A percentile compares a stretch with the other conserved stretches of the same genome.
Conservation (phyloP, 2,113 vertebrate species). For the Phrynocephalus versicolor region DNA sequence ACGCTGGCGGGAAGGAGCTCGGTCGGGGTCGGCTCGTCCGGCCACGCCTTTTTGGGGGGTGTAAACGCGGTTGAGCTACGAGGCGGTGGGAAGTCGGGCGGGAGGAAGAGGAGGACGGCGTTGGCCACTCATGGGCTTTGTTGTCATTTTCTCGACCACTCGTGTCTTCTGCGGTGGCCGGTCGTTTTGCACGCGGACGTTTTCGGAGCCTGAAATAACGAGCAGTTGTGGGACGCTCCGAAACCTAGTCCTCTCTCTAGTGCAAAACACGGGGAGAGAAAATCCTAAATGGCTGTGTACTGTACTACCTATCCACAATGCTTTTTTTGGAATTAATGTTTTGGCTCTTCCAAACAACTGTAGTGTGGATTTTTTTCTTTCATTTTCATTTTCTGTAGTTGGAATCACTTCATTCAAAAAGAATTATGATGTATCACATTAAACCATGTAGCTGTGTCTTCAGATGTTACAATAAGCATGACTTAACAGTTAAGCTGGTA, state of each 20-base stretch:
- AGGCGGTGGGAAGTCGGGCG: not conserved
- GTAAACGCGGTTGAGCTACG: too few relatives aligned
- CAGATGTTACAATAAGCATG: not conserved
- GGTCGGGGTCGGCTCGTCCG: not conserved
- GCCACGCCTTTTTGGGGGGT: not conserved
- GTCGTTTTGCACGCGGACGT: too few relatives aligned
- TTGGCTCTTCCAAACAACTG: not conserved
- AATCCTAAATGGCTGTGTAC: not conserved
- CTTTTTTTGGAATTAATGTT: not conserved
- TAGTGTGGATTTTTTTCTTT: not conserved
- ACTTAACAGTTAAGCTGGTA: not conserved
- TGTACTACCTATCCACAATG: not conserved
- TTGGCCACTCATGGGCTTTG: not conserved
- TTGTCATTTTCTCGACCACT: too few relatives aligned
- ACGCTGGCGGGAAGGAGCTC: not conserved
- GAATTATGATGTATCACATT: not conserved
- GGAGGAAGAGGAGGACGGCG: not conserved
- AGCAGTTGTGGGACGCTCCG: constrained; percentile 35
- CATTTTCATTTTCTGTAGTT: not conserved
- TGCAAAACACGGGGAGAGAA: too few relatives aligned
- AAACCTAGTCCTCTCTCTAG: too few relatives aligned
- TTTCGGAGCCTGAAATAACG: too few relatives aligned
- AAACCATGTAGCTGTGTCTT: not conserved
- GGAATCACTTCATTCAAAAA: not conserved
- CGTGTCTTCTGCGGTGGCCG: too few relatives aligned